Evolutionary conservation across 2,113 vertebrate genomes (phyloP), one percentile per base, ranked within the genome.

Genomic region (Oreotrochilus melanogaster): DNA sequence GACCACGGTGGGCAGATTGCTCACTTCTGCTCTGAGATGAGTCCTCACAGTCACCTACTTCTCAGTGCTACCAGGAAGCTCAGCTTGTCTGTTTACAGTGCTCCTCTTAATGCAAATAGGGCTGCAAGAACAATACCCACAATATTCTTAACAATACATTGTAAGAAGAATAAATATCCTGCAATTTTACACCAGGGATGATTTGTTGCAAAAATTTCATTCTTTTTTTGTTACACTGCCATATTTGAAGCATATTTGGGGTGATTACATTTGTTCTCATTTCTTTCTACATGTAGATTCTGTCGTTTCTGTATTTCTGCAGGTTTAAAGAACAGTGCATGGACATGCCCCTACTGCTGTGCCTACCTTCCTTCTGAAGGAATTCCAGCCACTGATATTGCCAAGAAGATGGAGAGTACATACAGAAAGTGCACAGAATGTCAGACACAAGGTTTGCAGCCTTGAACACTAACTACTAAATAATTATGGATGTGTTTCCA

Each of bases 401-500:
- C 93, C n/a, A 96, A 95, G 65, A 97, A 93, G 73, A 97, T 95
- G 95, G 94, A 97, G 53, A 93, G 92, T 4, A 95, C 93, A n/a
- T 91, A 90, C 57, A 5, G 10, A 93, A 96, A 97, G 7, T 93
- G 96, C 67, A 47, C 91, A 8, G 96, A 98, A 88, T 97, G 97
- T n/a, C 80, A 97, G 80, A 86, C 83, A 67, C 45, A 64, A 64
- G 82, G 95, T 97, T 95, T 74, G 93, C 72, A 86, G 33, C 56
- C 31, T 85, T 83, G 30, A 70, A 24, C 21, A 22, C 35, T 80
- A 50, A 48, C 54, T 70, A 51, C 50, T 71, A 30, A 83, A 45
- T 69, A 56, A 89, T 78, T 71, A 37, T 60, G 82, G 73, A 84
- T n/a, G 50, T 62, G 21, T 78, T 74, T 71, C 42, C 64, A 85